Base-by-base conservation (phyloP, 2,797 vertebrate species). In the Apogon talboti region DNA sequence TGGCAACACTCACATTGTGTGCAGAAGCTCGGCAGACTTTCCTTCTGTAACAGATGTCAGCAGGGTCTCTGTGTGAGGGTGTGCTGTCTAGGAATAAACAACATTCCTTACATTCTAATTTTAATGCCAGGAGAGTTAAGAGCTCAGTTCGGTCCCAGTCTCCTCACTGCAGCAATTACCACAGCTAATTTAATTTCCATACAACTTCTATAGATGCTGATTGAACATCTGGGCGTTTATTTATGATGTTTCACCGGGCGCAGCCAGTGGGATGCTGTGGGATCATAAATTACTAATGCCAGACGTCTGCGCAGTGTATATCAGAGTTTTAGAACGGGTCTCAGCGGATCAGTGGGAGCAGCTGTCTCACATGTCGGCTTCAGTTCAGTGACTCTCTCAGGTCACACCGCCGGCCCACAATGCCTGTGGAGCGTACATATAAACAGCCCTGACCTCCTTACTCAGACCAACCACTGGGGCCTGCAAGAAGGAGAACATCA, bases 291-390 rank as follows among this genome's bases (percentile, higher is more conserved):
- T 24, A 45, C n/a, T 57, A 64, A 61, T 54, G 30, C 42, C 19
- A n/a, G 53, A 28, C 42, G 35, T 55, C 43, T 28, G 51, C 44
- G 57, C 53, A 50, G 15, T 16, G 41, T 47, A 24, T 52, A 71
- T 77, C 70, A 57, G 62, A 76, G 62, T 82, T 78, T 76, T 56
- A 76, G 68, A 78, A 71, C 59, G 59, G 44, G 50, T 71, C 65
- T 68, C 65, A 4, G 21, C 21, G 49, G 71, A 50, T 71, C 50
- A 40, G 38, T 33, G 43, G 43, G 54, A 71, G 75, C 78, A 81
- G 74, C 72, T 81, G 64, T 44, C 50, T 74, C 58, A 38, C 66
- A 63, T 1, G 3, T 41, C 72, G 76, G 70, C 60, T 51, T 51
- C 49, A 52, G 70, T 56, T 66, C 82, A 75, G 52, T 54, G 15